A percentile compares a stretch with the other conserved stretches of the same genome.
These are phyloP conservation scores for Cremastinae sp. DNA, from an alignment of 2,888 invertebrate species.

Conservation along the genomic window DNA sequence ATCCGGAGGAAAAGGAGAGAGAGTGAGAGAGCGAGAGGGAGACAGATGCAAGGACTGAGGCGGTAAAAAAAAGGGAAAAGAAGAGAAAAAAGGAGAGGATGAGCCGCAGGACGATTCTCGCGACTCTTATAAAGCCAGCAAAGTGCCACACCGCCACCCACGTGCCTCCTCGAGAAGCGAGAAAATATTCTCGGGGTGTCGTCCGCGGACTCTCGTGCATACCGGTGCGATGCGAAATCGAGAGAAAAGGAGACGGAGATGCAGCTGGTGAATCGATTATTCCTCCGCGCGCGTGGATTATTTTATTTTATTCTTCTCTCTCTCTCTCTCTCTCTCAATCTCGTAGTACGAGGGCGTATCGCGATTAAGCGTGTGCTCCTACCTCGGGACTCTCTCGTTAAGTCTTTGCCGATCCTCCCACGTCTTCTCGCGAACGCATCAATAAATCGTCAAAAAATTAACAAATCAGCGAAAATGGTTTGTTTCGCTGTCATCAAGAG, in stretches of 20 bases:
- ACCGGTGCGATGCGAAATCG: slow-evolving; percentile 18
- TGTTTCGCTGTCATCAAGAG: too few relatives aligned
- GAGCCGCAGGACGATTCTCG: slow-evolving; percentile 71
- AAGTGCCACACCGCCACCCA: slow-evolving; percentile 78
- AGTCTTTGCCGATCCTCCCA: slow-evolving; percentile 42
- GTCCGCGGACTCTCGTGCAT: slow-evolving; percentile 36
- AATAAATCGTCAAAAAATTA: slow-evolving; percentile 6
- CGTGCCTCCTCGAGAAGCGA: slow-evolving; percentile 74
- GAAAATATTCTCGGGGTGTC: slow-evolving; percentile 67
- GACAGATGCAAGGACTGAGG: slow-evolving; percentile 60
- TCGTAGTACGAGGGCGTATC: slow-evolving; percentile 49
- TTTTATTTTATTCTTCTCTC: slow-evolving; percentile 53
- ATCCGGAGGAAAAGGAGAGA: slow-evolving; percentile 45
- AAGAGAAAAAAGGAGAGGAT: slow-evolving; percentile 50
- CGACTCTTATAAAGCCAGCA: slow-evolving; percentile 77
- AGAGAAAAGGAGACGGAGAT: slow-evolving; percentile 38
- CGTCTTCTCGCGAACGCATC: slow-evolving; percentile 22
- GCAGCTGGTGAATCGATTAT: slow-evolving; percentile 73
- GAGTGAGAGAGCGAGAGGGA: slow-evolving; percentile 58
- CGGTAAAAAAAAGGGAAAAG: slow-evolving; percentile 19
- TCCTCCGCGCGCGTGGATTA: slow-evolving; percentile 51
- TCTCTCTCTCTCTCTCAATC: too few relatives aligned
- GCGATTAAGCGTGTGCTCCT: slow-evolving; percentile 51
- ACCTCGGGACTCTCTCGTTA: slow-evolving; percentile 53
- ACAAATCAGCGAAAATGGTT: not conserved